phyloP scores from a whole-genome alignment of 2,888 invertebrate genomes.

The Drosophila bunnanda region DNA sequence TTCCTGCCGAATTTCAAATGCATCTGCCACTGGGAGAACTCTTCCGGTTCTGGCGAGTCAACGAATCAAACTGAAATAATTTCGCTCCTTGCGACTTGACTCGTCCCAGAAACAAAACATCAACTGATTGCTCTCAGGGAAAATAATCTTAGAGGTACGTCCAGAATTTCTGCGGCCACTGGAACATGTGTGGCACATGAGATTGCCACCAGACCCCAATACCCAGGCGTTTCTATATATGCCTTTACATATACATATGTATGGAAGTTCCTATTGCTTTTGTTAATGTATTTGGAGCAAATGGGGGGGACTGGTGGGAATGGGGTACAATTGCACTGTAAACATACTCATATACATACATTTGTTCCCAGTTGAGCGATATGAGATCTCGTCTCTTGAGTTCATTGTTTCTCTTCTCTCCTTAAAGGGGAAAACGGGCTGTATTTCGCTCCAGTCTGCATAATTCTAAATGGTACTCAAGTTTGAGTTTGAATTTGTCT shows the following conservation, averaged over 20 bases:
- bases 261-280: conserved; percentile 21
- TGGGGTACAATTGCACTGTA: conserved; percentile 70
- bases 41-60: conserved; percentile 26
- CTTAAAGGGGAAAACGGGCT: not conserved
- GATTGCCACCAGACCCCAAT: conserved; percentile 43
- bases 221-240: conserved; percentile 16
- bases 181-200: conserved; percentile 73
- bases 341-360: conserved; percentile 24
- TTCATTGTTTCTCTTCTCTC: conserved; percentile 20
- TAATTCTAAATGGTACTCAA: not conserved
- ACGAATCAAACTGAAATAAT: conserved; percentile 29
- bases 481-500: not conserved
- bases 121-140: conserved; percentile 56
- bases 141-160: conserved; percentile 70
- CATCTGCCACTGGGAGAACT: conserved; percentile 18
- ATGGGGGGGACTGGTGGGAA: conserved; percentile 5
- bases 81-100: conserved; percentile 21
- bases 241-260: not conserved
- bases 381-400: conserved; percentile 35
- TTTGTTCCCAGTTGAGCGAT: conserved; percentile 29
- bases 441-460: conserved; percentile 1
- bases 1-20: conserved; percentile 21
- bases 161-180: conserved; percentile 65
- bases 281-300: conserved; percentile 35
- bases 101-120: conserved; percentile 26